Percentiles rank a stretch among this genome's conserved stretches.
phyloP scores from a whole-genome alignment of 2,113 vertebrate species.

The Pterocles gutturalis region DNA sequence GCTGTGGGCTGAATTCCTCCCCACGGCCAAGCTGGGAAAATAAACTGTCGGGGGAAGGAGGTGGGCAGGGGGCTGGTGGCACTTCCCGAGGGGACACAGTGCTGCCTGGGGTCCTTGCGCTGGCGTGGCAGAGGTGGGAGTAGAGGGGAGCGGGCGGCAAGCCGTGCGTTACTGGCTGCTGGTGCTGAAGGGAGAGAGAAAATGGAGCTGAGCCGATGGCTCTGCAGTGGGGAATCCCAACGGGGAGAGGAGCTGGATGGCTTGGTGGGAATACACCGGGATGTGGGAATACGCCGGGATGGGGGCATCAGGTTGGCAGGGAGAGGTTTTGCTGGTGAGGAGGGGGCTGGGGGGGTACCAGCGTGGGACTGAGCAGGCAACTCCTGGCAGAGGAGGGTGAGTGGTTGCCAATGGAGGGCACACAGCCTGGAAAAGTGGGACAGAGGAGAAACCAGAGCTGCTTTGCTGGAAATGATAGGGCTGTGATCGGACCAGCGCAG shows the following conservation, averaged over 20 bases:
- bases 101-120: background rate
- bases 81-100: accelerated
- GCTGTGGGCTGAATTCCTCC: background rate
- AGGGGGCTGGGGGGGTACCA: background rate
- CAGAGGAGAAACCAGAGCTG: background rate
- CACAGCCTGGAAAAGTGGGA: accelerated
- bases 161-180: accelerated
- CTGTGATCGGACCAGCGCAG: background rate
- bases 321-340: background rate
- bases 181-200: background rate
- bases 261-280: background rate
- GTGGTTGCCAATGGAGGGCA: background rate
- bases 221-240: background rate
- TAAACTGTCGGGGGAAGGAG: background rate
- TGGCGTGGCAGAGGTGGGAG: background rate
- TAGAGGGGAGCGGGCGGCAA: background rate
- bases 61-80: background rate
- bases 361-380: background rate
- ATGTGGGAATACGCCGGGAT: background rate
- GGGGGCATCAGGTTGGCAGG: background rate
- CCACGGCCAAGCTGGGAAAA: accelerated
- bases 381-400: accelerated
- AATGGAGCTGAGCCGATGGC: background rate
- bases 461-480: background rate
- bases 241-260: background rate